Conservation (phyloP, 30 jellyfish, hydroid and myxozoan species). For the Aurelia coerulea region DNA sequence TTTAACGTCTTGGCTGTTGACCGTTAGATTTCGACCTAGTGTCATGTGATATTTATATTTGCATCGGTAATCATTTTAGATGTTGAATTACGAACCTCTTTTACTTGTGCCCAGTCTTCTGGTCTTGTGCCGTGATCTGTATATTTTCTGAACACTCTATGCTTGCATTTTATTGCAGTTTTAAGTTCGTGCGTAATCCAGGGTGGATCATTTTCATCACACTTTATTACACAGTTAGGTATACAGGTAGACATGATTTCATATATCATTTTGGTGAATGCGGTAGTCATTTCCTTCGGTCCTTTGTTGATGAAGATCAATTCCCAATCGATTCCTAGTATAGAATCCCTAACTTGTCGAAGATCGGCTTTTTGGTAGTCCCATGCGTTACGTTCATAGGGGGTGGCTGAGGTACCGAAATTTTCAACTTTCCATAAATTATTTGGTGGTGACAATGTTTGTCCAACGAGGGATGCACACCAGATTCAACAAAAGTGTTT, state of each 20-base stretch:
- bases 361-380: too few species aligned
- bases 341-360: too few species aligned
- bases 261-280: background rate
- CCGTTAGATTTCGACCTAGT: too few species aligned
- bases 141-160: background rate
- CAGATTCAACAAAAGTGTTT: too few species aligned
- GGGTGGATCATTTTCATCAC: conserved; percentile 11
- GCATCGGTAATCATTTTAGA: background rate
- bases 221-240: background rate
- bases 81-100: background rate
- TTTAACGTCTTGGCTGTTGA: too few species aligned
- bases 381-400: too few species aligned
- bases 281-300: background rate
- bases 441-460: too few species aligned
- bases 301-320: background rate
- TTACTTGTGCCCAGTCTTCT: conserved; percentile 3
- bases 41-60: too few species aligned
- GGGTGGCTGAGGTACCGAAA: too few species aligned
- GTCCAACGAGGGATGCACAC: too few species aligned
- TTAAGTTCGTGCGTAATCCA: background rate
- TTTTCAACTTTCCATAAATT: too few species aligned
- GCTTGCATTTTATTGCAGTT: background rate
- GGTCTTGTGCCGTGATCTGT: background rate
- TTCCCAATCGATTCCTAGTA: background rate
- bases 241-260: background rate